Evolutionary conservation across 2,888 invertebrate species (phyloP), one percentile per base, ranked within the genome.

Genomic region (Napeogenes sylphis): DNA sequence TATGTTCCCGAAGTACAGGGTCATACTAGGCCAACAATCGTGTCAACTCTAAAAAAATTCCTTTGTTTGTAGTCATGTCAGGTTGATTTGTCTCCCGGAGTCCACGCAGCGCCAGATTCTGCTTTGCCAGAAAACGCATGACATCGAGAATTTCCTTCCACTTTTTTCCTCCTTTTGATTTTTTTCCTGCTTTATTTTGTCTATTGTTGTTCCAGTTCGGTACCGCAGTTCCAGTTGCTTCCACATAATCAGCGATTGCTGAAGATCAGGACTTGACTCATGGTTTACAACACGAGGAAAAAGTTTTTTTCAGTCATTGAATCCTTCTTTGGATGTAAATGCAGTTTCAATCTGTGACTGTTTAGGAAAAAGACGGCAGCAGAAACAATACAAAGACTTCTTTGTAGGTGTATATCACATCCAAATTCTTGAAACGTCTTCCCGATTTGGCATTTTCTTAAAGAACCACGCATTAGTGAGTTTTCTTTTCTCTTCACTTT

Each of bases 71-170:
- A 45, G 45, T 35, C 32, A 45, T 51, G 33, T 58, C 32, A 12
- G 45, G 14, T 58, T 45, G 33, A 33, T 32, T 47, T 46, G 47
- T 32, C 33, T 47, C 51, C 30, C 33, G n/a, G 8, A 30, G 45
- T 30, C 45, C 30, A 30, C 46, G 58, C 45, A 45, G 38, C 32
- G 57, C 57, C 45, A 57, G 45, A 46, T 57, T 57, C 45, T 57
- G 46, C 45, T 57, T 57, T 32, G 46, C 57, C 12, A 57, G 57
- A 57, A 57, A 57, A 35, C 45, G 45, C 12, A 57, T 57, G 32
- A 57, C 46, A 51, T 58, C 58, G 13, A 58, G 47, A 47, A 58
- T 51, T 58, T 47, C 33, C 51, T 33, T 58, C 51, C 58, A 58
- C 6, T 58, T 58, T 47, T 46, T 51, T 51, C 10, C 32, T 58